Conservation (phyloP, 2,888 invertebrate genomes). For the Leucozona laternaria region DNA sequence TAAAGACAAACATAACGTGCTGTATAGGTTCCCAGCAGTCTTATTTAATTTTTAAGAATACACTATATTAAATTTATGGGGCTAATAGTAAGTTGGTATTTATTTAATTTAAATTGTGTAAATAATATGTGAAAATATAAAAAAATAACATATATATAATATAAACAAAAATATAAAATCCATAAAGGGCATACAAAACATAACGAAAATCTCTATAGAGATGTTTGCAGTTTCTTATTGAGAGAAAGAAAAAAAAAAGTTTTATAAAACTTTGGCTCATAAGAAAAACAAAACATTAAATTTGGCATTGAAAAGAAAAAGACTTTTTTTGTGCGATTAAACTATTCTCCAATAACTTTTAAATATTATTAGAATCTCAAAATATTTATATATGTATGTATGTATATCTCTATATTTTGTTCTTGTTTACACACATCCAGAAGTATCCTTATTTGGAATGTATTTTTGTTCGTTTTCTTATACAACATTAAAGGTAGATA, state of each 20-base stretch:
- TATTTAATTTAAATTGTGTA: neutral
- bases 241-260: neutral
- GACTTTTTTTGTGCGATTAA: neutral
- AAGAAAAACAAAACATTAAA: neutral
- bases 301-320: conserved; percentile 13
- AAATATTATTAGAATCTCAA: neutral
- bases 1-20: too few relatives aligned
- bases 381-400: neutral
- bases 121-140: neutral
- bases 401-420: neutral
- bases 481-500: conserved; percentile 2
- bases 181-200: neutral
- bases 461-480: conserved; percentile 15
- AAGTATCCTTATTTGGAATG: conserved; percentile 20
- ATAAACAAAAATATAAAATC: neutral
- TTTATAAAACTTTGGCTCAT: neutral
- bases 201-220: neutral
- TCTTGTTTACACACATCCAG: conserved; percentile 4
- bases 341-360: neutral
- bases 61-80: neutral
- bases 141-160: neutral
- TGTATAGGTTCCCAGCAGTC: neutral
- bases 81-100: neutral
- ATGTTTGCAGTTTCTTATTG: neutral
- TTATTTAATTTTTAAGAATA: neutral